Evolutionary conservation across 2,113 vertebrate genomes (phyloP).

Genomic region (Chaenogobius annularis): DNA sequence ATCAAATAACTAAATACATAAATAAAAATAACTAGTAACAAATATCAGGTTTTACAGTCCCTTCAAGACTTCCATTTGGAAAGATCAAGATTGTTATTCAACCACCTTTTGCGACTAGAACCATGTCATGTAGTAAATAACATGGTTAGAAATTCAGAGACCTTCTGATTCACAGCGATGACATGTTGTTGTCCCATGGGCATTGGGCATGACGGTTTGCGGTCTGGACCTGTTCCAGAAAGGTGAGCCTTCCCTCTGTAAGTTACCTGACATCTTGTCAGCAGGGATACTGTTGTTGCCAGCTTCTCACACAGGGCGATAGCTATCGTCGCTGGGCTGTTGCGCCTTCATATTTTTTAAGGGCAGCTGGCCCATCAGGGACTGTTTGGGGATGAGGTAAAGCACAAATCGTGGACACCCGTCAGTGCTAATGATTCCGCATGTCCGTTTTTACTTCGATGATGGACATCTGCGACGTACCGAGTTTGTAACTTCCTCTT

Average conservation of each 20-base stretch:
- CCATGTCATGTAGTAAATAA: not conserved
- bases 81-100: not conserved
- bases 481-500: slow-evolving; percentile 77
- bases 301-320: slow-evolving; percentile 79
- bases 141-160: too few species aligned
- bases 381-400: slow-evolving; percentile 80
- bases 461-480: slow-evolving; percentile 79
- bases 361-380: slow-evolving; percentile 84
- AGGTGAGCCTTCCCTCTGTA: slow-evolving; percentile 28
- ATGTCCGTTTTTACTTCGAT: slow-evolving; percentile 82
- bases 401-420: too few species aligned
- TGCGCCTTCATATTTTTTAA: too few species aligned
- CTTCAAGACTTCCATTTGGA: not conserved
- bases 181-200: not conserved
- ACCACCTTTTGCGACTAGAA: not conserved
- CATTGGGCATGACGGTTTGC: not conserved
- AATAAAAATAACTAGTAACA: not conserved
- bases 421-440: too few species aligned
- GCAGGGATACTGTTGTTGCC: slow-evolving; percentile 54
- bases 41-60: not conserved
- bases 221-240: too few species aligned
- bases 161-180: not conserved
- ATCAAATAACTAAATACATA: too few species aligned
- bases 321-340: slow-evolving; percentile 81
- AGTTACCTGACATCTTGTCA: slow-evolving; percentile 69